phyloP scores from a whole-genome alignment of 2,888 invertebrate species.

The Pseudoips prasinana region DNA sequence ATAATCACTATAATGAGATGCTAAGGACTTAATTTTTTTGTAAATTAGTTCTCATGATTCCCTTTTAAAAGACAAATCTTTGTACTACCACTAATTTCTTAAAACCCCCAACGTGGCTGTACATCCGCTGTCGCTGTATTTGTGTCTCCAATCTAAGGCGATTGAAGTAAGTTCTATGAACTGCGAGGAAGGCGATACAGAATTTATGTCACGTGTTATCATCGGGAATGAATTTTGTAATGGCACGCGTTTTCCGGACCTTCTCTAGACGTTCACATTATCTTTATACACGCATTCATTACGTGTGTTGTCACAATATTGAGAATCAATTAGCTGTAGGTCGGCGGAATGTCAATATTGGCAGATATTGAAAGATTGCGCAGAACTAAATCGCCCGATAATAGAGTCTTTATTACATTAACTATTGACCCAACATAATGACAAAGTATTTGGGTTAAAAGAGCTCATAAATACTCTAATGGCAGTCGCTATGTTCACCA shows the following conservation, averaged over 20 bases:
- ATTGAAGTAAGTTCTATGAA: constrained; percentile 72
- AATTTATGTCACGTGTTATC: constrained; percentile 75
- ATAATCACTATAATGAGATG: too few relatives aligned
- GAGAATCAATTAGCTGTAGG: constrained; percentile 23
- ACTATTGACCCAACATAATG: constrained; percentile 2
- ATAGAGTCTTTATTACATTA: not conserved
- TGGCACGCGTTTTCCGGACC: constrained; percentile 62
- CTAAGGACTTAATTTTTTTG: too few relatives aligned
- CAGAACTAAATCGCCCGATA: constrained; percentile 6
- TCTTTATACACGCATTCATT: constrained; percentile 5
- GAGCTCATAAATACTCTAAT: constrained; percentile 6
- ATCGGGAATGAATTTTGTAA: constrained; percentile 65
- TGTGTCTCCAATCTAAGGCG: constrained; percentile 8
- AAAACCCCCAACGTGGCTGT: too few relatives aligned
- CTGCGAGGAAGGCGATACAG: constrained; percentile 59
- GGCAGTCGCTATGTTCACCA: not conserved
- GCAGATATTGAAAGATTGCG: constrained; percentile 6
- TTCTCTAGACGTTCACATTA: constrained; percentile 20
- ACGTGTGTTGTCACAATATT: constrained; percentile 4
- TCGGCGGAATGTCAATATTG: constrained; percentile 18
- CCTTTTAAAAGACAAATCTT: too few relatives aligned
- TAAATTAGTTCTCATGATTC: too few relatives aligned
- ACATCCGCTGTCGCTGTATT: too few relatives aligned
- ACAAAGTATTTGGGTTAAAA: constrained; percentile 12
- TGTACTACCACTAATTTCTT: too few relatives aligned